A percentile compares a stretch with the other conserved stretches of the same genome.
Conservation (phyloP, 1,140 invertebrate genomes). For the Diuraphis noxia region DNA sequence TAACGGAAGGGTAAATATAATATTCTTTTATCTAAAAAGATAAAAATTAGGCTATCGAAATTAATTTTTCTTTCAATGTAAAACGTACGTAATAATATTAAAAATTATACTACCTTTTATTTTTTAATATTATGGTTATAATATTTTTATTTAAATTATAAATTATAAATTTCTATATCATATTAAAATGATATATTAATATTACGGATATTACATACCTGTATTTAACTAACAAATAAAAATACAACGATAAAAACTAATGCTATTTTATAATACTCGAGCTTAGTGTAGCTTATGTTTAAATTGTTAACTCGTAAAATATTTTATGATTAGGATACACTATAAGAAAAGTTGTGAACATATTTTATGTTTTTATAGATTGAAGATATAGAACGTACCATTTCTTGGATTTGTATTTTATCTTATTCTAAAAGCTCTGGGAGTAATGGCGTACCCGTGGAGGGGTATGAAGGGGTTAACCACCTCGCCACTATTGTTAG, state of each 20-base stretch:
- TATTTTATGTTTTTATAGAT: neutral
- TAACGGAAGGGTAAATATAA: neutral
- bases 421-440: neutral
- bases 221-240: neutral
- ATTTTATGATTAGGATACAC: neutral
- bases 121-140: neutral
- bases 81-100: neutral
- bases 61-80: neutral
- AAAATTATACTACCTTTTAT: neutral
- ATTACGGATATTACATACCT: neutral
- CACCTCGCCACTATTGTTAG: too few relatives aligned
- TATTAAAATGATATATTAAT: too few relatives aligned
- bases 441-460: too few relatives aligned
- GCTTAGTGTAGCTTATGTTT: neutral
- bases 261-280: neutral
- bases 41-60: neutral
- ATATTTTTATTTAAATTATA: neutral
- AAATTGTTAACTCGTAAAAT: neutral
- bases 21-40: neutral
- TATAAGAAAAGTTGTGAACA: neutral
- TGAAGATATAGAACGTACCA: neutral
- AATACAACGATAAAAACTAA: neutral
- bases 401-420: neutral
- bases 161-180: neutral
- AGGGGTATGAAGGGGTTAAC: too few relatives aligned